phyloP scores from a whole-genome alignment of 2,113 vertebrate species.

The Pelecanus crispus region DNA sequence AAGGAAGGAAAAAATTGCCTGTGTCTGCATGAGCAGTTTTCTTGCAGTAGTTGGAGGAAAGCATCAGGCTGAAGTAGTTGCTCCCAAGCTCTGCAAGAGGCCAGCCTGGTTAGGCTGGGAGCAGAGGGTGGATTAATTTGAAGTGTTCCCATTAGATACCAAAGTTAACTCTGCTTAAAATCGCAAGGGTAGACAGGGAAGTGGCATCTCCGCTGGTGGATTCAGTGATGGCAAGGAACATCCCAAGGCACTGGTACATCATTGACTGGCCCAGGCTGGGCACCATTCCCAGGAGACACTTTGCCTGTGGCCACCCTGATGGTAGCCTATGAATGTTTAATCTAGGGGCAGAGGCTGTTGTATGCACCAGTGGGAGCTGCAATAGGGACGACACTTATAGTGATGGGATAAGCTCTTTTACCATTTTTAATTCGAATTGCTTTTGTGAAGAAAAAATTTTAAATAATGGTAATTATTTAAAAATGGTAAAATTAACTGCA shows the following conservation, averaged over 20 bases:
- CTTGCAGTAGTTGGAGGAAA: neutral
- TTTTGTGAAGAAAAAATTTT: neutral
- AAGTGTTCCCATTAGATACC: neutral
- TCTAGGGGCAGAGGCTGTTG: neutral
- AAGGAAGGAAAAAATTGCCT: neutral
- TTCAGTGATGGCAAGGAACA: neutral
- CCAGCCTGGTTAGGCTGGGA: neutral
- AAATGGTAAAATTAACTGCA: neutral
- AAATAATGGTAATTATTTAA: neutral
- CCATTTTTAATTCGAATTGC: neutral
- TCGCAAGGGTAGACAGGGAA: neutral
- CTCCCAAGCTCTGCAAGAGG: neutral
- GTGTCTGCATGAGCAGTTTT: neutral
- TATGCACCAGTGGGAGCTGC: neutral
- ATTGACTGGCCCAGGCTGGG: neutral
- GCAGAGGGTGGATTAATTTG: neutral
- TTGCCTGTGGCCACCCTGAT: neutral
- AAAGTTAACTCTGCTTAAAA: neutral
- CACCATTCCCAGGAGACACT: neutral
- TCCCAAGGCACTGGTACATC: accelerated
- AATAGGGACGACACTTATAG: neutral
- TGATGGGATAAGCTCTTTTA: neutral
- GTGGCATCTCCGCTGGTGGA: neutral
- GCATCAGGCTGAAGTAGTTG: neutral
- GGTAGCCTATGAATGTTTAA: neutral